These are phyloP conservation scores for Aselliscus stoliczkanus DNA, from an alignment of 2,797 vertebrate species.

Conservation along the genomic window DNA sequence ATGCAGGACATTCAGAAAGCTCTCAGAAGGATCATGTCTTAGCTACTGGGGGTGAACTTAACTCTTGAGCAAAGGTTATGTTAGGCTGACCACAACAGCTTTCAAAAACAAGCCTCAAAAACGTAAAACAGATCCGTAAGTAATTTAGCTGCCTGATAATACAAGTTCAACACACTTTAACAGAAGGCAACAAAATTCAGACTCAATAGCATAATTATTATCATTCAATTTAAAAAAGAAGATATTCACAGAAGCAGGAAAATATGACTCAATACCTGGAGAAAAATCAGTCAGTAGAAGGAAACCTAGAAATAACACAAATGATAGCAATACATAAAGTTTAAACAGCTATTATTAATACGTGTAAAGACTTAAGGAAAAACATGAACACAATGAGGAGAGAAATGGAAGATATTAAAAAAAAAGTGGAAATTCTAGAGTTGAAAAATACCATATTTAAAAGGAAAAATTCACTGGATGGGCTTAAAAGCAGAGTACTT, in stretches of 20 bases:
- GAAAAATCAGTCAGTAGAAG: not conserved
- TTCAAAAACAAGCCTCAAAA: slow-evolving; percentile 4
- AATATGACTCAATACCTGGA: not conserved
- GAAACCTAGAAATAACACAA: not conserved
- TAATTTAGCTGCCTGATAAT: not conserved
- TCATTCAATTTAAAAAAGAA: not conserved
- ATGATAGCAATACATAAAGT: not conserved
- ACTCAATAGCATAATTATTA: not conserved
- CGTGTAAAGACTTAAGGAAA: not conserved
- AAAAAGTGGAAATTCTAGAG: not conserved
- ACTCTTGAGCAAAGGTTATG: not conserved
- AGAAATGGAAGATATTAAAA: not conserved
- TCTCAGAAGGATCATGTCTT: not conserved
- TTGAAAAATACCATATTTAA: not conserved
- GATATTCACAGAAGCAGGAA: not conserved
- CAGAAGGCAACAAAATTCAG: not conserved
- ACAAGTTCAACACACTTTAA: not conserved
- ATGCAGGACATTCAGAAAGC: not conserved
- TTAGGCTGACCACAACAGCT: not conserved
- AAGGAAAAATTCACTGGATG: not conserved
- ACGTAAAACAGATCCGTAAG: not conserved
- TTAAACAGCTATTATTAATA: not conserved
- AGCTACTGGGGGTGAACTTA: not conserved
- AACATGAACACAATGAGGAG: not conserved
- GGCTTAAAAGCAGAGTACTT: not conserved